These are phyloP conservation scores for Camelus bactrianus DNA, from an alignment of 2,113 vertebrate species.

Conservation along the genomic window DNA sequence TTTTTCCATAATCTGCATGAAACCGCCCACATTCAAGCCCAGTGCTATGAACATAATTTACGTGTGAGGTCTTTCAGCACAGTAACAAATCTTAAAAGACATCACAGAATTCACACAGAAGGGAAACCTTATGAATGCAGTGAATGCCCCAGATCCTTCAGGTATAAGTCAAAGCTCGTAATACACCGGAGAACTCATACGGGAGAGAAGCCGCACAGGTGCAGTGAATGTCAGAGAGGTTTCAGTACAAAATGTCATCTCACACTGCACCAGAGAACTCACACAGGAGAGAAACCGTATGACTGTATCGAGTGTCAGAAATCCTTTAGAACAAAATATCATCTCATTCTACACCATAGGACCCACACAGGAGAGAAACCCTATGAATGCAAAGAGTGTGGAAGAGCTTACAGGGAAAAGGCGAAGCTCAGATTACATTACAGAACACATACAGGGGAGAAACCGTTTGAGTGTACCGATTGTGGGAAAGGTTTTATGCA, in stretches of 20 bases:
- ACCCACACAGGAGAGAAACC: slow-evolving; percentile 37
- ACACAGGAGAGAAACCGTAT: slow-evolving; percentile 47
- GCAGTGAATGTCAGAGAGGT: slow-evolving; percentile 6
- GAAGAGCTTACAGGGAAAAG: slow-evolving; percentile 50
- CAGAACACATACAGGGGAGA: slow-evolving; percentile 68
- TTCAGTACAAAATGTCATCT: slow-evolving; percentile 25
- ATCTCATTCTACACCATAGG: neutral
- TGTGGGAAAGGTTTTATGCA: slow-evolving; percentile 78
- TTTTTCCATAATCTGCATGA: neutral
- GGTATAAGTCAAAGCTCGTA: neutral
- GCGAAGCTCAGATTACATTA: slow-evolving; percentile 2
- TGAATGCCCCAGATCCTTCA: slow-evolving; percentile 49
- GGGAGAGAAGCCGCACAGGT: slow-evolving; percentile 76
- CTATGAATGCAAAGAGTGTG: slow-evolving; percentile 63
- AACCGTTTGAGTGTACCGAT: slow-evolving; percentile 65
- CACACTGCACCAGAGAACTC: neutral
- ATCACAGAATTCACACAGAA: slow-evolving; percentile 9
- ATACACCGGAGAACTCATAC: slow-evolving; percentile 86
- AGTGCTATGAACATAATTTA: neutral
- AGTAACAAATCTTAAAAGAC: neutral
- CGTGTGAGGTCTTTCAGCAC: neutral
- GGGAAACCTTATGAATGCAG: slow-evolving; percentile 60
- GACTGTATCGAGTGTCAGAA: neutral
- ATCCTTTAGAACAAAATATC: neutral
- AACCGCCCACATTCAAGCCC: neutral